phyloP scores from a whole-genome alignment of 2,888 invertebrate species.

The Cecidostiba fungosa region DNA sequence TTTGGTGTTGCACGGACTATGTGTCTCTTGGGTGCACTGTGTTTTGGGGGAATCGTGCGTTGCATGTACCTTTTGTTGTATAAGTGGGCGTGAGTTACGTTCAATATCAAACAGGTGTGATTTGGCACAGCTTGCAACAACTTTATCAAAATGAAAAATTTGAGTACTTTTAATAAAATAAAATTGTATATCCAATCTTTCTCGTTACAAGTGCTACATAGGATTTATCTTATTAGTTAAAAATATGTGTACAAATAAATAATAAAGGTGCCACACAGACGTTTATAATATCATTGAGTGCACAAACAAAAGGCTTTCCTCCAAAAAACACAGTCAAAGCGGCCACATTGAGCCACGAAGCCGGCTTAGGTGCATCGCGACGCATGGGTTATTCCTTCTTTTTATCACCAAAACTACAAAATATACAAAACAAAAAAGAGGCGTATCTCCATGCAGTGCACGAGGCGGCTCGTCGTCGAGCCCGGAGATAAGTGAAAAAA shows the following conservation, averaged over 20 bases:
- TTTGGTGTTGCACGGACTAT: neutral
- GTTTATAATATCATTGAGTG: neutral
- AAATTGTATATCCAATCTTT: too few species aligned
- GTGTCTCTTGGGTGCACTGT: constrained; percentile 1
- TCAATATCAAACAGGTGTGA: too few species aligned
- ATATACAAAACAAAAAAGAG: neutral
- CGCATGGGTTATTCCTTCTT: constrained; percentile 15
- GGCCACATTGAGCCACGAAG: constrained; percentile 10
- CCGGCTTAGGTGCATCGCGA: constrained; percentile 27
- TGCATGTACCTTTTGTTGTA: neutral
- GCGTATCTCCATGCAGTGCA: neutral
- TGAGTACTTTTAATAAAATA: too few species aligned
- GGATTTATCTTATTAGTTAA: too few species aligned
- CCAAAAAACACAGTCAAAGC: neutral
- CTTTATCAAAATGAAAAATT: too few species aligned
- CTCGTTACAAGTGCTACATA: too few species aligned
- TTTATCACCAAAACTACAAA: neutral
- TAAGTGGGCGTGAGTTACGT: too few species aligned
- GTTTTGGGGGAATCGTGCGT: neutral
- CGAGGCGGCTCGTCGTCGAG: constrained; percentile 28
- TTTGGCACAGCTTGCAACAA: neutral
- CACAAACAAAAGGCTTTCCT: neutral
- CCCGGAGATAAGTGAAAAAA: constrained; percentile 61
- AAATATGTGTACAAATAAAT: too few species aligned
- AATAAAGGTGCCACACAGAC: too few species aligned